A percentile compares a stretch with the other conserved stretches of the same genome.
Conservation (phyloP, 2,888 invertebrate species). For the Vanessa cardui region DNA sequence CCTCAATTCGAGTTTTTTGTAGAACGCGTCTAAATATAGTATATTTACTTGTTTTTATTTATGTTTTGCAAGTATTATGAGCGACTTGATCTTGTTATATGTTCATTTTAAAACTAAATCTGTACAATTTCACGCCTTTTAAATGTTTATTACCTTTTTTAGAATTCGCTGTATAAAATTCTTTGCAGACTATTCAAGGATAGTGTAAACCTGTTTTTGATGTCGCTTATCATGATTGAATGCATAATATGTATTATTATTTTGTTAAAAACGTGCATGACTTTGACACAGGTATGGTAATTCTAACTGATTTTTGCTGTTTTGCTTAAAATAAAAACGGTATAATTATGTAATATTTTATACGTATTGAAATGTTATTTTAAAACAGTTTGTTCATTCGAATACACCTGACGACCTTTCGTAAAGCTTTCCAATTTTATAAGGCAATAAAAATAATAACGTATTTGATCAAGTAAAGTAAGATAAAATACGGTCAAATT, state of each 20-base stretch:
- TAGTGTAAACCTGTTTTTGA: not conserved
- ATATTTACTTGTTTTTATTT: constrained; percentile 12
- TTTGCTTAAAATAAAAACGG: not conserved
- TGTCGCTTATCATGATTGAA: constrained; percentile 5
- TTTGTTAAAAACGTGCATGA: not conserved
- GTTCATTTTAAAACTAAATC: constrained; percentile 23
- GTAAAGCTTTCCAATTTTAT: constrained; percentile 27
- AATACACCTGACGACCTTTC: constrained; percentile 20
- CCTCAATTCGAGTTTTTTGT: constrained; percentile 2
- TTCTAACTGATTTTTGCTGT: not conserved
- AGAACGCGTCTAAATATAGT: constrained; percentile 8
- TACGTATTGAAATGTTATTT: constrained; percentile 22
- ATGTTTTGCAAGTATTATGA: constrained; percentile 2
- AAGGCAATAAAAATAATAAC: constrained; percentile 45
- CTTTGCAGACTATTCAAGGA: constrained; percentile 23
- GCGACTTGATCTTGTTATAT: not conserved
- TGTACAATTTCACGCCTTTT: constrained; percentile 33
- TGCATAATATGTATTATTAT: constrained; percentile 5
- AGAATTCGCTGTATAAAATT: constrained; percentile 13
- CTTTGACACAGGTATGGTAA: not conserved
- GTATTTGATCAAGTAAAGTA: constrained; percentile 38
- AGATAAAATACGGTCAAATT: constrained; percentile 56
- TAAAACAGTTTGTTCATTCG: constrained; percentile 20
- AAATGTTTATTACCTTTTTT: constrained; percentile 29
- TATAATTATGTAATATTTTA: constrained; percentile 12